These are phyloP conservation scores for Enteromius mattozi DNA, from an alignment of 2,797 vertebrate species.

Conservation along the genomic window DNA sequence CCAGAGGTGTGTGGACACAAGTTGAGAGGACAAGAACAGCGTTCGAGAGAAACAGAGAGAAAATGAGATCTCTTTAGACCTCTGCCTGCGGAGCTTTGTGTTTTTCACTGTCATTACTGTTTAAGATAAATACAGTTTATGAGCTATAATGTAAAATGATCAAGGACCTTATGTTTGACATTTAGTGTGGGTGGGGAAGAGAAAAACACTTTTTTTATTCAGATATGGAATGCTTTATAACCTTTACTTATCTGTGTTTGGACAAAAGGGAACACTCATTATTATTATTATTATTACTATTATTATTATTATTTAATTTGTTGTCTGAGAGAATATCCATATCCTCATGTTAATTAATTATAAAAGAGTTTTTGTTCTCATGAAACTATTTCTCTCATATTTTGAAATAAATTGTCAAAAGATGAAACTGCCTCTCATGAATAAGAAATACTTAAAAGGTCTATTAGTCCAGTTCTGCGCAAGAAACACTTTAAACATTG, in stretches of 20 bases:
- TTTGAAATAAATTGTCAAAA: constrained; percentile 18
- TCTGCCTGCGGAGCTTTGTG: constrained; percentile 16
- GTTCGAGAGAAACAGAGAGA: background rate
- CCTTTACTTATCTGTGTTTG: background rate
- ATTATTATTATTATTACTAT: background rate
- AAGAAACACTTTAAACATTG: background rate
- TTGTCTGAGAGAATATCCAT: background rate
- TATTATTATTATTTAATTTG: background rate
- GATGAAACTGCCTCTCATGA: constrained; percentile 20
- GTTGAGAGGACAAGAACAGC: background rate
- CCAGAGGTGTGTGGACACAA: constrained; percentile 12
- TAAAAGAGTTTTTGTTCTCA: constrained; percentile 29
- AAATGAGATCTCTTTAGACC: constrained; percentile 22
- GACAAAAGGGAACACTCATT: background rate
- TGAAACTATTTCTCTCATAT: constrained; percentile 5
- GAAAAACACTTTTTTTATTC: background rate
- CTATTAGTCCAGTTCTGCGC: background rate
- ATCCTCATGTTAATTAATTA: background rate
- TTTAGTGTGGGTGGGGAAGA: background rate
- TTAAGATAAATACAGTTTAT: constrained; percentile 10
- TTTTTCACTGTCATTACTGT: constrained; percentile 15
- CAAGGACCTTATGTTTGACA: constrained; percentile 42
- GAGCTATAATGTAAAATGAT: constrained; percentile 41
- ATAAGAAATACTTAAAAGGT: background rate
- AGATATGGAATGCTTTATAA: background rate